phyloP scores from a whole-genome alignment of 1,140 invertebrate species.

The Drosophila rhopaloa region DNA sequence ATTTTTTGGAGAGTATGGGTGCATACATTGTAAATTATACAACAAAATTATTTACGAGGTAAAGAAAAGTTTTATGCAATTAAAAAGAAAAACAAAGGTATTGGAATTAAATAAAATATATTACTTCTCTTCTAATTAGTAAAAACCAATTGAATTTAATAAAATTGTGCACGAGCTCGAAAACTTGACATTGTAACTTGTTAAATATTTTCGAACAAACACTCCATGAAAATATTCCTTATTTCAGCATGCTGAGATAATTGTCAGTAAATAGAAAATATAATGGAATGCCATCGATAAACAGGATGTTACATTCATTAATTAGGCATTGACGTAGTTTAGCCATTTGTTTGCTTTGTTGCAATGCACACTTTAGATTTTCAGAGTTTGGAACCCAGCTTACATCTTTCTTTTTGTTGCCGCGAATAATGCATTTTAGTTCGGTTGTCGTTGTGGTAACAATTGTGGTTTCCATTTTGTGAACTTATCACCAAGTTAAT shows the following conservation, averaged over 20 bases:
- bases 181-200: conserved; percentile 26
- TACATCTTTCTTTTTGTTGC: conserved; percentile 65
- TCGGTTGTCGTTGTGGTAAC: conserved; percentile 66
- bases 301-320: conserved; percentile 61
- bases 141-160: not conserved
- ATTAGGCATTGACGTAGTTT: conserved; percentile 65
- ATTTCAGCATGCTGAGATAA: conserved; percentile 19
- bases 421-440: conserved; percentile 43
- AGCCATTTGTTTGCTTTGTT: conserved; percentile 28
- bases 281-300: conserved; percentile 54
- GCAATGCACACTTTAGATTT: conserved; percentile 3
- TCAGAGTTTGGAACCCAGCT: conserved; percentile 23
- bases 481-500: conserved; percentile 12
- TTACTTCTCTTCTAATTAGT: too few relatives aligned
- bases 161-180: conserved; percentile 10
- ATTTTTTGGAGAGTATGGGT: not conserved
- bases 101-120: too few relatives aligned
- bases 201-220: conserved; percentile 47
- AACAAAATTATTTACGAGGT: too few relatives aligned
- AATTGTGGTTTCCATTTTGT: conserved; percentile 69
- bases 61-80: too few relatives aligned
- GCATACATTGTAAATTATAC: too few relatives aligned
- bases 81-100: too few relatives aligned
- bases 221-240: conserved; percentile 11
- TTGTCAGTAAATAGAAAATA: conserved; percentile 53